Evolutionary conservation across 92 coral and sea anemone species (phyloP).

Genomic region (Zoanthus solanderi): DNA sequence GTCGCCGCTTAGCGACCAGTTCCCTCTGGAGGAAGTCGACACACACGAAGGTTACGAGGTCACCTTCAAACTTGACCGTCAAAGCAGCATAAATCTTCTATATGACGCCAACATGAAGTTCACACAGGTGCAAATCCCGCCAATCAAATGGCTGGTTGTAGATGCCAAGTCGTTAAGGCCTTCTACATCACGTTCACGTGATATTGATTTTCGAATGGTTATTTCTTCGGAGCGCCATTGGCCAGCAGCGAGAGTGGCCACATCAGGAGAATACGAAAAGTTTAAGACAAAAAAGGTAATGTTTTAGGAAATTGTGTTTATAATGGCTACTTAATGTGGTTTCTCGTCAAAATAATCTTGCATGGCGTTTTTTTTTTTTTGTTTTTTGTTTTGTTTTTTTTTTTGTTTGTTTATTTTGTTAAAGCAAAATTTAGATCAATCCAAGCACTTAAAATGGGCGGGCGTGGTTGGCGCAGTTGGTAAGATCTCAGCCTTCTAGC

Average conservation of each 20-base stretch:
- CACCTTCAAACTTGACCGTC: constrained; percentile 63
- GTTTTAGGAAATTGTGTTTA: too few species aligned
- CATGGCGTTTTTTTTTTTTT: too few species aligned
- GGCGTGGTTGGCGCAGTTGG: too few species aligned
- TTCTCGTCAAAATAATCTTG: too few species aligned
- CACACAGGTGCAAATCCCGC: constrained; percentile 68
- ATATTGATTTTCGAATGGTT: constrained; percentile 68
- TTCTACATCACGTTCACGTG: constrained; percentile 54
- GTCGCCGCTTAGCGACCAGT: neutral
- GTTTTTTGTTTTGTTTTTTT: too few species aligned
- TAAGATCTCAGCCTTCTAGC: too few species aligned
- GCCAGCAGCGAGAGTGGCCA: constrained; percentile 51
- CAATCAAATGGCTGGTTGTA: constrained; percentile 78
- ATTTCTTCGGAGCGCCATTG: constrained; percentile 62
- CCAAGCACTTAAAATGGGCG: too few species aligned
- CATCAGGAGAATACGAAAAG: constrained; percentile 61
- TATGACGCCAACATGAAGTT: constrained; percentile 63
- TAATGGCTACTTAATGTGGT: too few species aligned
- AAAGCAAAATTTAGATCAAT: too few species aligned
- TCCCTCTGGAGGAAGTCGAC: neutral
- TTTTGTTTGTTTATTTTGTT: too few species aligned
- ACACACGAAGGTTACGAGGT: constrained; percentile 53
- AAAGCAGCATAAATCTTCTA: constrained; percentile 50
- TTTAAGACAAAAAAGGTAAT: constrained; percentile 54
- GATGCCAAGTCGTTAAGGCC: constrained; percentile 75